phyloP scores from a whole-genome alignment of 1,140 invertebrate species.

The Condylostylus longicornis region DNA sequence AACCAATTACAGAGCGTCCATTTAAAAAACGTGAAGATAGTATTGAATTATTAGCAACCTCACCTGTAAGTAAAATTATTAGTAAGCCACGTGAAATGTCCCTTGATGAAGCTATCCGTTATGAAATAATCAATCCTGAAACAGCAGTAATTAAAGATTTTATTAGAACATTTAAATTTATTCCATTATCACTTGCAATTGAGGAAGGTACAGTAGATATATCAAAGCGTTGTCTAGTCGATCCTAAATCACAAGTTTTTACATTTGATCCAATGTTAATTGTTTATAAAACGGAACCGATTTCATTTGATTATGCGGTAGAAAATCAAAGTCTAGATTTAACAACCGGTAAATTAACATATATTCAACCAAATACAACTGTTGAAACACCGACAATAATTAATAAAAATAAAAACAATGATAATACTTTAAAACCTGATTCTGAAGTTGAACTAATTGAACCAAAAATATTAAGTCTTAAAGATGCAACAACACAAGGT shows the following conservation, averaged over 20 bases:
- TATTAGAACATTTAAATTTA: slow-evolving; percentile 49
- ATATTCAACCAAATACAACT: slow-evolving; percentile 41
- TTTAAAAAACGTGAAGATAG: slow-evolving; percentile 37
- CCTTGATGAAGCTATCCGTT: slow-evolving; percentile 61
- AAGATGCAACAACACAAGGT: slow-evolving; percentile 67
- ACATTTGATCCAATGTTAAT: slow-evolving; percentile 56
- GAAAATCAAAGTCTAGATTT: slow-evolving; percentile 56
- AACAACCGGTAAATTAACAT: slow-evolving; percentile 55
- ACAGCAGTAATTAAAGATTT: slow-evolving; percentile 65
- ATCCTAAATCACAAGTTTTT: slow-evolving; percentile 46
- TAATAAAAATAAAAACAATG: slow-evolving; percentile 7
- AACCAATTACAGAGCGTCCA: slow-evolving; percentile 47
- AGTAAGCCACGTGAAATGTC: slow-evolving; percentile 47
- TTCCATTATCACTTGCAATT: slow-evolving; percentile 54
- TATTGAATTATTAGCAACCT: slow-evolving; percentile 27
- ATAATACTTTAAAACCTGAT: slow-evolving; percentile 16
- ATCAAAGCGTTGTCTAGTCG: slow-evolving; percentile 40
- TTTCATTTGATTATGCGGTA: slow-evolving; percentile 61
- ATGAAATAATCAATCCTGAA: slow-evolving; percentile 59
- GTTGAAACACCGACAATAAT: slow-evolving; percentile 1
- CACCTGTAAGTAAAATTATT: slow-evolving; percentile 30
- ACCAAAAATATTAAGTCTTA: slow-evolving; percentile 53
- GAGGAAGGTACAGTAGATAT: slow-evolving; percentile 54
- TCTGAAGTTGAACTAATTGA: slow-evolving; percentile 18
- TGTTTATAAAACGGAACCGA: slow-evolving; percentile 53